Conservation (phyloP, 2,888 invertebrate species). For the Polyploca ridens region DNA sequence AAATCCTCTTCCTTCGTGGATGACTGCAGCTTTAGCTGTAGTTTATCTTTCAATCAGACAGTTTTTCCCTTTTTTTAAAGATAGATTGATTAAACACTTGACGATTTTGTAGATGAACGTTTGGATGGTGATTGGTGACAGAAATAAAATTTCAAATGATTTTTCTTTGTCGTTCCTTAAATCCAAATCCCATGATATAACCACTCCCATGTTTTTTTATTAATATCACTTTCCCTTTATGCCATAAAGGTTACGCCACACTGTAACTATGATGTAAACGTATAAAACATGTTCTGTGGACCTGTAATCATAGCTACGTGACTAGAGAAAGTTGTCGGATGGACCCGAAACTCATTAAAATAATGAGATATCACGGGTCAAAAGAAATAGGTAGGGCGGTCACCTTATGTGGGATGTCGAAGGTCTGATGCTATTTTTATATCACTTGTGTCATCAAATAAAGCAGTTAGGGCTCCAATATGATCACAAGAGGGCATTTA, state of each 20-base stretch:
- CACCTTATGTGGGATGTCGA: background rate
- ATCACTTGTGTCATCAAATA: background rate
- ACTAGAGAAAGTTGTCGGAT: conserved; percentile 6
- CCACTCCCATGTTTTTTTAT: background rate
- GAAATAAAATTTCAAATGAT: background rate
- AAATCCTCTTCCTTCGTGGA: no score
- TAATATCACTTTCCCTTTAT: conserved; percentile 4
- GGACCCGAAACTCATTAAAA: conserved; percentile 2
- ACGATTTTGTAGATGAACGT: no score
- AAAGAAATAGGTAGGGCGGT: conserved; percentile 7
- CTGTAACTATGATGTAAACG: conserved; percentile 3
- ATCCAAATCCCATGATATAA: background rate
- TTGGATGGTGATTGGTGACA: no score
- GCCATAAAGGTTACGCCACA: conserved; percentile 4
- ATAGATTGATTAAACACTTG: no score
- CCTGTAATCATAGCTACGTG: background rate
- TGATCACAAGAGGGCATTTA: background rate
- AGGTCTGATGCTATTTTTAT: conserved; percentile 1
- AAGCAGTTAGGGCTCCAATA: background rate
- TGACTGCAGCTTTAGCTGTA: no score
- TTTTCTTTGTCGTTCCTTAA: background rate
- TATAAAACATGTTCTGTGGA: background rate
- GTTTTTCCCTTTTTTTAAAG: no score
- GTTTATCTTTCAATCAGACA: no score
- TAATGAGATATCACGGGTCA: conserved; percentile 3